Evolutionary conservation across 2,113 vertebrate genomes (phyloP).

Genomic region (Zapornia atra): DNA sequence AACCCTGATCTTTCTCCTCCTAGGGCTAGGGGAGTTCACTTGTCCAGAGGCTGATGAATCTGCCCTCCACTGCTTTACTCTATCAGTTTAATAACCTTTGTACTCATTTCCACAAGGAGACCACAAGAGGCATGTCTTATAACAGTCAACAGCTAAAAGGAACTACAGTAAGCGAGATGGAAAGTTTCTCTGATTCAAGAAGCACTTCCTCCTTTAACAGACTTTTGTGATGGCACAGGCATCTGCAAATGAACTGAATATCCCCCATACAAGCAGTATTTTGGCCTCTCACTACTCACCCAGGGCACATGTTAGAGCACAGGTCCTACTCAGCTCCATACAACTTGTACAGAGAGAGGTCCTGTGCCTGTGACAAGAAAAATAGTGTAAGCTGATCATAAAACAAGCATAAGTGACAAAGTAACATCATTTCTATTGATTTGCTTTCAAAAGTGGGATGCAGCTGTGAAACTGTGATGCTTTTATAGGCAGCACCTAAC

Average conservation of each 20-base stretch:
- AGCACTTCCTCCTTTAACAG: not conserved
- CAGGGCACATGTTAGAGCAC: not conserved
- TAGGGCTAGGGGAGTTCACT: not conserved
- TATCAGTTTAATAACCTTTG: not conserved
- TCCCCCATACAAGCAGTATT: not conserved
- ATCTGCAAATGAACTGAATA: not conserved
- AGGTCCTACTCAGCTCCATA: not conserved
- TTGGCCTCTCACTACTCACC: not conserved
- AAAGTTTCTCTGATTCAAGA: not conserved
- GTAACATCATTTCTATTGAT: conserved; percentile 30
- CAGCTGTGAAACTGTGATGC: not conserved
- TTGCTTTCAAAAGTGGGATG: not conserved
- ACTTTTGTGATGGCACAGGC: not conserved
- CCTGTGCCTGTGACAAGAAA: not conserved
- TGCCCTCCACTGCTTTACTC: not conserved
- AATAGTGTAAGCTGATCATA: not conserved
- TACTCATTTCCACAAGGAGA: not conserved
- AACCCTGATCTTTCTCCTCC: not conserved
- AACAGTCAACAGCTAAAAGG: not conserved
- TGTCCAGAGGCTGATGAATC: not conserved
- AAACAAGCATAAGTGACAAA: conserved; percentile 1
- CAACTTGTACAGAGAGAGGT: not conserved
- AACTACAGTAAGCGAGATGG: not conserved
- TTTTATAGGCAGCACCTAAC: not conserved
- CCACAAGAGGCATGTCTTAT: not conserved